Evolutionary conservation across 2,888 invertebrate genomes (phyloP).

Genomic region (Teinopalpus imperialis): DNA sequence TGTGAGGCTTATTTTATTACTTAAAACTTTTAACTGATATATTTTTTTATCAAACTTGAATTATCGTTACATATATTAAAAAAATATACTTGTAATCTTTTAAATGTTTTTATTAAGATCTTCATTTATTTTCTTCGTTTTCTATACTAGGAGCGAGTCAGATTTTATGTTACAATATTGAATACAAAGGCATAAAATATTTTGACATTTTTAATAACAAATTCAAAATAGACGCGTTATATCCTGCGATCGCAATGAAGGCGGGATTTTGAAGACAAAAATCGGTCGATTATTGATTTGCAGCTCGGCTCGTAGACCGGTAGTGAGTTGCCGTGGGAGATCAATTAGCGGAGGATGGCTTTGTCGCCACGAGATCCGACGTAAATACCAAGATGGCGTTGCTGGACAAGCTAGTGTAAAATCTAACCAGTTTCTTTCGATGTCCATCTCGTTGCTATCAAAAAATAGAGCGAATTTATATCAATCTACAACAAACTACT

Average conservation of each 20-base stretch:
- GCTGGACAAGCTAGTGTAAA: slow-evolving; percentile 53
- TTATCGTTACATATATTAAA: too few species aligned
- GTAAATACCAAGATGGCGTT: slow-evolving; percentile 65
- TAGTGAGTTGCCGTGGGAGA: slow-evolving; percentile 50
- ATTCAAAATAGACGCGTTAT: slow-evolving; percentile 35
- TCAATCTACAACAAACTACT: too few species aligned
- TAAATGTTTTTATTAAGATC: too few species aligned
- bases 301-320: slow-evolving; percentile 50
- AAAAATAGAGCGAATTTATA: too few species aligned
- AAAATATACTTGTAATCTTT: too few species aligned
- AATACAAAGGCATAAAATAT: not conserved
- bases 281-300: slow-evolving; percentile 53
- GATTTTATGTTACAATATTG: too few species aligned
- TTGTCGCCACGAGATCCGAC: slow-evolving; percentile 65
- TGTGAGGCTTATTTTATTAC: too few species aligned
- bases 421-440: slow-evolving; percentile 50
- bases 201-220: not conserved
- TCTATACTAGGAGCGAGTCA: too few species aligned
- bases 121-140: too few species aligned
- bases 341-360: slow-evolving; percentile 43
- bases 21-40: too few species aligned
- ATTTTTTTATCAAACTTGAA: too few species aligned
- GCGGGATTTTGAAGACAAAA: slow-evolving; percentile 50
- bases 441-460: slow-evolving; percentile 40
- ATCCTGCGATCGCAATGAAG: slow-evolving; percentile 38